Base-by-base conservation (phyloP, 2,888 invertebrate genomes). In the Lasioglossum calceatum region DNA sequence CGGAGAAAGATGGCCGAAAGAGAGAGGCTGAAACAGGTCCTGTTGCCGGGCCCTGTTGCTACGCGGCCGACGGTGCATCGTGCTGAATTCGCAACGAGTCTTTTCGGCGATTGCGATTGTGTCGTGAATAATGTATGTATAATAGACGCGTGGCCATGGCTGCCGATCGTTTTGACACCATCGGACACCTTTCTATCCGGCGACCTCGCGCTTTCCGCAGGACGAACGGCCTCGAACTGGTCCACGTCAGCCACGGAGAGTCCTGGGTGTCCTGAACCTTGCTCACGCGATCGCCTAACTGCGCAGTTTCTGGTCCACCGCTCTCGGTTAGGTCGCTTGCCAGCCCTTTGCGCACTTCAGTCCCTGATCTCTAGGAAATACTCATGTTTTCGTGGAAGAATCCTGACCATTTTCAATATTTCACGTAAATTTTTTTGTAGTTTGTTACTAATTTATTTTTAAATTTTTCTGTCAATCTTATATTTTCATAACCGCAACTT, bases 61-160 rank as follows among this genome's bases (percentile, higher is more conserved):
- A 93, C 93, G 91, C 93, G 93, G 92, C 91, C 14, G 27, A 91
- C 90, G 91, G 90, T 93, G 93, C 93, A 93, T 93, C 92, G 93
- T 92, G 92, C 90, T 92, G 93, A 93, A 93, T 93, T 93, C 93
- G 92, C 93, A 93, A 93, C 93, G 91, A 93, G 92, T 89, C 74
- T 87, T 92, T 93, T 92, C 86, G 85, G 81, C 82, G 87, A 88
- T 92, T 90, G 88, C 89, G 80, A 61, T 61, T 61, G 27, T 2
- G 27, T 61, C 61, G 88, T 92, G 92, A 92, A 92, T 92, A 92
- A 92, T 92, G 90, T 87, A 91, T 92, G 91, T 82, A 42, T 88
- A 91, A 91, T 89, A 91, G 87, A 88, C 85, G 78, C 85, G 78
- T 87, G 87, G 87, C 87, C 79, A 74, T 82, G 81, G 89, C 82